These are phyloP conservation scores for Pocillopora verrucosa DNA, from an alignment of 64 coral and sea anemone species.

Conservation along the genomic window DNA sequence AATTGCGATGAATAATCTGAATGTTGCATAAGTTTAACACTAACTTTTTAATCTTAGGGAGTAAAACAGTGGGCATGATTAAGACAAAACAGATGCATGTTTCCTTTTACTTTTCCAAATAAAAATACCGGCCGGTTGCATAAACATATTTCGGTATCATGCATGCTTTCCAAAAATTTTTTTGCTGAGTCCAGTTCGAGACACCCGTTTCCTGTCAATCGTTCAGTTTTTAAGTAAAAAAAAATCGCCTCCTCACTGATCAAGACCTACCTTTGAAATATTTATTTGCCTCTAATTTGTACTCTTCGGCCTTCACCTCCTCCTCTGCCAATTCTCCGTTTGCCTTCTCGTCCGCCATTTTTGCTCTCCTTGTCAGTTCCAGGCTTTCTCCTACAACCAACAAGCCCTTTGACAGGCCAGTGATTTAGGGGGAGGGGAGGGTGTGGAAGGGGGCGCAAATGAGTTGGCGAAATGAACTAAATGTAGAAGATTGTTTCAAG, in stretches of 20 bases:
- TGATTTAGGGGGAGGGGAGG: too few species aligned
- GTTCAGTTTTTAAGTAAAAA: background rate
- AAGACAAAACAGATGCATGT: too few species aligned
- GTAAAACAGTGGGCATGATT: too few species aligned
- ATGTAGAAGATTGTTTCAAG: too few species aligned
- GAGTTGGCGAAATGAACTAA: too few species aligned
- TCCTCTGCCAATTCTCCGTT: slow-evolving; percentile 57
- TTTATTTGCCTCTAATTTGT: slow-evolving; percentile 82
- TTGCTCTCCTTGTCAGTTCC: background rate
- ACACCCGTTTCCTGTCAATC: background rate
- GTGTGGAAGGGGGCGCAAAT: too few species aligned
- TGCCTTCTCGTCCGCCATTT: slow-evolving; percentile 45
- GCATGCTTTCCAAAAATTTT: slow-evolving; percentile 1
- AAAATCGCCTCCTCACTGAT: background rate
- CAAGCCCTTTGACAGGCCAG: background rate
- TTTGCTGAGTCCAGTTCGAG: background rate
- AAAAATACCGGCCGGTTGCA: too few species aligned
- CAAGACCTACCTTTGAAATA: slow-evolving; percentile 83
- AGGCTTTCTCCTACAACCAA: background rate
- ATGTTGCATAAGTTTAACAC: too few species aligned
- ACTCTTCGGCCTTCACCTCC: slow-evolving; percentile 71
- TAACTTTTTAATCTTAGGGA: too few species aligned
- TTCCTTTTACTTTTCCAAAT: too few species aligned
- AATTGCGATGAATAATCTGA: too few species aligned
- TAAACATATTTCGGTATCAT: too few species aligned